Conservation (phyloP, 2,113 vertebrate genomes). For the Paracanthobrama guichenoti region DNA sequence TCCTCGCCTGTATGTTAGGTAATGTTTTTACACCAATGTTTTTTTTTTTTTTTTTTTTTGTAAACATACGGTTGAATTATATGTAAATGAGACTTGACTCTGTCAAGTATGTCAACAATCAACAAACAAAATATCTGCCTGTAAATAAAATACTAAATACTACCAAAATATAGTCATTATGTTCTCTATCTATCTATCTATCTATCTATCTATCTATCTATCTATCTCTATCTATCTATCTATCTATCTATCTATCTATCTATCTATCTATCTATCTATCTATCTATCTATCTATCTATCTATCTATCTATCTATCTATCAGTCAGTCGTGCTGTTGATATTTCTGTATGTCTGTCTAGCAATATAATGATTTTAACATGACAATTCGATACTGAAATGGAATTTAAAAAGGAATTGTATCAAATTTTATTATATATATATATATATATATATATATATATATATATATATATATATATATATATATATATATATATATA, state of each 20-base stretch:
- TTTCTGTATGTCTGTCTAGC: background rate
- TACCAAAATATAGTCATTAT: background rate
- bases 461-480: too few relatives aligned
- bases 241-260: background rate
- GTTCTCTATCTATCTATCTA: background rate
- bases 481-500: too few relatives aligned
- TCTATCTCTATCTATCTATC: background rate
- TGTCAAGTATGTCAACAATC: constrained; percentile 27
- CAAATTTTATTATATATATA: too few relatives aligned
- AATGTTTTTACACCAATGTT: background rate
- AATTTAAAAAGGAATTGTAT: too few relatives aligned
- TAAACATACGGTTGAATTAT: background rate
- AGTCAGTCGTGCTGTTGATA: background rate
- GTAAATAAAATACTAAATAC: constrained; percentile 7
- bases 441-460: too few relatives aligned
- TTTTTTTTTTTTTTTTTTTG: background rate
- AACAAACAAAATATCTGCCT: constrained; percentile 2
- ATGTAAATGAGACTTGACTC: constrained; percentile 11
- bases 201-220: background rate
- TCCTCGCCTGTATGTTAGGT: background rate
- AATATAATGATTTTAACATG: too few relatives aligned
- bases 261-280: background rate
- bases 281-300: background rate
- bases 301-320: background rate
- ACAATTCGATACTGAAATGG: too few relatives aligned